A percentile compares a stretch with the other conserved stretches of the same genome.
Evolutionary conservation across 2,797 vertebrate genomes (phyloP).

Genomic region (Columba guinea): DNA sequence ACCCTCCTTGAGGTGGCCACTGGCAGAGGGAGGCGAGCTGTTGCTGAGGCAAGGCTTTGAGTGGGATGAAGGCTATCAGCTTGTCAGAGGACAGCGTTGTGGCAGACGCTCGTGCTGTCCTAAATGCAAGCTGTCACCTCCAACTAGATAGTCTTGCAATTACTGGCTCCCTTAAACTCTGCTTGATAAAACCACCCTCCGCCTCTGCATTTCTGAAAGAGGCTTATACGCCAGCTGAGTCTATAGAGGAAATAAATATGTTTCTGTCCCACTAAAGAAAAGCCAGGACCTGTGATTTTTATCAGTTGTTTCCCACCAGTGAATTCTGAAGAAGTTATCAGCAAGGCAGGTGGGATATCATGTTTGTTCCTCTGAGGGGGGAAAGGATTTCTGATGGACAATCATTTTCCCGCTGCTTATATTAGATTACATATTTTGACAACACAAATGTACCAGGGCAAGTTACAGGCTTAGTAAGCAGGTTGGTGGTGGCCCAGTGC

Average conservation of each 20-base stretch:
- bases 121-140: not conserved
- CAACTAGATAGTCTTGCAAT: not conserved
- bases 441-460: not conserved
- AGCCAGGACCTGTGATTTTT: not conserved
- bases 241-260: not conserved
- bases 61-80: not conserved
- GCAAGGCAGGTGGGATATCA: not conserved
- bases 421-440: not conserved
- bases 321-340: not conserved
- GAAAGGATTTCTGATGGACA: not conserved
- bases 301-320: not conserved
- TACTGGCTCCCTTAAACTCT: not conserved
- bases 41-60: not conserved
- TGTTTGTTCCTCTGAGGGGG: not conserved
- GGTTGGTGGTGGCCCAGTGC: not conserved
- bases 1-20: not conserved
- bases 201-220: conserved; percentile 3
- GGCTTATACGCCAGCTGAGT: not conserved
- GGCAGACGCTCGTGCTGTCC: not conserved
- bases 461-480: not conserved
- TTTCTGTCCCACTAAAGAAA: not conserved
- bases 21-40: not conserved
- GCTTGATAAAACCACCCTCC: not conserved
- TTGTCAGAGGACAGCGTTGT: not conserved
- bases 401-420: not conserved